Evolutionary conservation across 2,888 invertebrate genomes (phyloP).

Genomic region (Apodemia mormo): DNA sequence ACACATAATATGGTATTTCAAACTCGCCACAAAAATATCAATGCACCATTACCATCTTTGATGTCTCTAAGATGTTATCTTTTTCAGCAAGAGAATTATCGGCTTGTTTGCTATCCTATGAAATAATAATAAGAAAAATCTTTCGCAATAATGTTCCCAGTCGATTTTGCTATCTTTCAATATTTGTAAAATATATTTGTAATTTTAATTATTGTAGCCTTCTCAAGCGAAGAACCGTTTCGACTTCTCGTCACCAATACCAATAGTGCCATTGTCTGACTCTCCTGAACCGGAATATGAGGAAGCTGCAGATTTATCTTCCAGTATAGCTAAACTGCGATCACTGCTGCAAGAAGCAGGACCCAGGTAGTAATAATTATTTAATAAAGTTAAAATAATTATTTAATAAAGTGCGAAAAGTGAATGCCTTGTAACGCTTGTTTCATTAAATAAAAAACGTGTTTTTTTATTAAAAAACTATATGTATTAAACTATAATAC

Average conservation of each 20-base stretch:
- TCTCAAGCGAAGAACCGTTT: conserved; percentile 36
- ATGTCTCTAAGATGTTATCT: too few relatives aligned
- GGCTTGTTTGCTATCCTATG: too few relatives aligned
- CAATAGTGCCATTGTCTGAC: conserved; percentile 49
- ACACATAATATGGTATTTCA: too few relatives aligned
- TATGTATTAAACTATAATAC: not conserved
- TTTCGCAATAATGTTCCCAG: not conserved
- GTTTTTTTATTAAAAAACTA: not conserved
- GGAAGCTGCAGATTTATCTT: conserved; percentile 86
- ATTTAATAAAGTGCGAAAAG: too few relatives aligned
- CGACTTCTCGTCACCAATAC: conserved; percentile 31
- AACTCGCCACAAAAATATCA: too few relatives aligned
- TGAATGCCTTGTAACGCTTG: too few relatives aligned
- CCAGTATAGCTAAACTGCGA: conserved; percentile 86
- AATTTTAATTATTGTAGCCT: conserved; percentile 37
- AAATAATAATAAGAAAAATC: too few relatives aligned
- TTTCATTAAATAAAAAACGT: too few relatives aligned
- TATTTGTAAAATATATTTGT: not conserved
- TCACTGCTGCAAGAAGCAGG: conserved; percentile 83
- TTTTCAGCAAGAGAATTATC: too few relatives aligned
- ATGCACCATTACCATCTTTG: too few relatives aligned
- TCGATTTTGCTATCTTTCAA: too few relatives aligned
- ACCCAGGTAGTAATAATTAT: conserved; percentile 40
- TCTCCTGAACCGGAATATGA: conserved; percentile 88
- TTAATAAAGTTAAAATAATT: too few relatives aligned